Evolutionary conservation across 2,888 invertebrate species (phyloP).

Genomic region (Drosophila peninsularis): DNA sequence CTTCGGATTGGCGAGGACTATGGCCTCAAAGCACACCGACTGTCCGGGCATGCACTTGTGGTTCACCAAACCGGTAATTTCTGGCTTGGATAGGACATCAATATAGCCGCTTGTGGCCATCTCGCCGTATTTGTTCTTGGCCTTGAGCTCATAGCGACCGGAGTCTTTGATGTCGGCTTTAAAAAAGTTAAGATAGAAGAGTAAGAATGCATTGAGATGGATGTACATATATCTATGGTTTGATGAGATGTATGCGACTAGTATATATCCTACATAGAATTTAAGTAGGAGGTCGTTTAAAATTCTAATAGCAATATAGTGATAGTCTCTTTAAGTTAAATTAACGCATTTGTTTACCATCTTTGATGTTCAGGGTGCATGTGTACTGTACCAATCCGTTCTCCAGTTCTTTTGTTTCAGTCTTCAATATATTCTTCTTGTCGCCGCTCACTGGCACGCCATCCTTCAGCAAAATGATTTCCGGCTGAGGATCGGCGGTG

Average conservation of each 20-base stretch:
- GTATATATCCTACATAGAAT: background rate
- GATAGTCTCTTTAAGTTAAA: no score
- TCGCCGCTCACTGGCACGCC: conserved; percentile 88
- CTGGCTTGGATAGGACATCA: conserved; percentile 92
- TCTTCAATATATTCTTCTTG: conserved; percentile 88
- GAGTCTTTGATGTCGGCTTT: conserved; percentile 90
- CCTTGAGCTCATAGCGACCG: conserved; percentile 92
- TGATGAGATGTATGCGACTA: background rate
- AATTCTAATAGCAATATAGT: no score
- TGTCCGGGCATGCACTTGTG: conserved; percentile 91
- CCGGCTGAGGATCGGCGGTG: conserved; percentile 95
- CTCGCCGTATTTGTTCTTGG: conserved; percentile 92
- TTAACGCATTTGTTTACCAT: no score
- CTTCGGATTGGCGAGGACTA: conserved; percentile 94
- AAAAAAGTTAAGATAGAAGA: no score
- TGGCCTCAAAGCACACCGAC: conserved; percentile 91
- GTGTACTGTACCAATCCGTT: conserved; percentile 93
- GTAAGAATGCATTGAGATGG: no score
- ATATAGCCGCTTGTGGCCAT: conserved; percentile 90
- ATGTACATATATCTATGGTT: no score
- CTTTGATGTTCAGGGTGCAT: conserved; percentile 87
- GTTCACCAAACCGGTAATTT: conserved; percentile 91
- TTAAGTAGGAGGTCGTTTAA: no score
- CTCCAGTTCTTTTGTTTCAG: conserved; percentile 88
- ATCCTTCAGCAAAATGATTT: conserved; percentile 93